Percentiles rank a stretch among this genome's conserved stretches.
These are phyloP conservation scores for Epistrophe eligans DNA, from an alignment of 2,888 invertebrate species.

Conservation along the genomic window DNA sequence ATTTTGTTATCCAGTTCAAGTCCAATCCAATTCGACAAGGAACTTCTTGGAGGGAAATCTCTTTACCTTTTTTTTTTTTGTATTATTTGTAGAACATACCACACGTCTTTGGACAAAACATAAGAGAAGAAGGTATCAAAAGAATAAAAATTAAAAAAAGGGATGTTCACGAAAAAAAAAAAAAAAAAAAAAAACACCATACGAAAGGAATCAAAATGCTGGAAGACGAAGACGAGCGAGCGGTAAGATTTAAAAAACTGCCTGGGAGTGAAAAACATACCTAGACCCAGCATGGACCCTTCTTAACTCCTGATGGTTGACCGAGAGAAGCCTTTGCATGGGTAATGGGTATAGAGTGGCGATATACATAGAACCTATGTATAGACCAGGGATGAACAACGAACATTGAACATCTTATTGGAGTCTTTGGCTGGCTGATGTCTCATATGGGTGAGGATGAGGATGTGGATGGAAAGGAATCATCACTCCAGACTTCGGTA, in stretches of 20 bases:
- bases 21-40: slow-evolving; percentile 77
- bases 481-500: slow-evolving; percentile 51
- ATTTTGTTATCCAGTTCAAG: slow-evolving; percentile 78
- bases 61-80: slow-evolving; percentile 44
- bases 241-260: slow-evolving; percentile 4
- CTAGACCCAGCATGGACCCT: slow-evolving; percentile 67
- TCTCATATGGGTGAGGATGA: slow-evolving; percentile 13
- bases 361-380: slow-evolving; percentile 35
- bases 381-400: slow-evolving; percentile 29
- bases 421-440: slow-evolving; percentile 50
- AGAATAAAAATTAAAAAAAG: slow-evolving; percentile 51
- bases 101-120: slow-evolving; percentile 71
- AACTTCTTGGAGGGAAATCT: slow-evolving; percentile 77
- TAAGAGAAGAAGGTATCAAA: slow-evolving; percentile 50
- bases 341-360: slow-evolving; percentile 39
- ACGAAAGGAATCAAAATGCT: slow-evolving; percentile 46
- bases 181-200: slow-evolving; percentile 20
- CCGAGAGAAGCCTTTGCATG: slow-evolving; percentile 37
- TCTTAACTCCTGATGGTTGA: slow-evolving; percentile 51
- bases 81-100: slow-evolving; percentile 74
- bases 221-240: background rate
- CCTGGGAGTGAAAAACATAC: slow-evolving; percentile 40
- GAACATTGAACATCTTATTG: slow-evolving; percentile 54
- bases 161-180: slow-evolving; percentile 40
- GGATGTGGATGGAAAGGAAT: slow-evolving; percentile 40